Evolutionary conservation across 2,113 vertebrate genomes (phyloP).

Genomic region (Cyprinus carpio): DNA sequence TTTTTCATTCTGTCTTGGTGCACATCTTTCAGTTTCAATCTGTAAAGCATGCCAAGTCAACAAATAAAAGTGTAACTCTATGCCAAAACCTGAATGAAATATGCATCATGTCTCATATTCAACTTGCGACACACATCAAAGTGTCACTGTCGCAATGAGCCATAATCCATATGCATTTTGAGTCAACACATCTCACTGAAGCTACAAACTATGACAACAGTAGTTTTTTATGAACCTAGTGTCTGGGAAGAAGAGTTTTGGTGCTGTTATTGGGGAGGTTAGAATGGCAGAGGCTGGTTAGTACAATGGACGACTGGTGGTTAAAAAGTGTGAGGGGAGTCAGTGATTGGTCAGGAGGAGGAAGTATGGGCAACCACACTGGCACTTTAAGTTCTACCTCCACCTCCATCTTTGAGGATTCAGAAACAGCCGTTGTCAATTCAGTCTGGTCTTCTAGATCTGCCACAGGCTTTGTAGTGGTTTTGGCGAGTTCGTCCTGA

Average conservation of each 20-base stretch:
- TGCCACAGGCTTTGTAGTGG: neutral
- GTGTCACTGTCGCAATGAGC: slow-evolving; percentile 20
- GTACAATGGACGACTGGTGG: slow-evolving; percentile 45
- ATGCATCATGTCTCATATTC: slow-evolving; percentile 18
- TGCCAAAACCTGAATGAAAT: neutral
- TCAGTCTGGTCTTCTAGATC: slow-evolving; percentile 22
- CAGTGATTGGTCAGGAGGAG: slow-evolving; percentile 59
- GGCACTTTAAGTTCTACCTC: slow-evolving; percentile 71
- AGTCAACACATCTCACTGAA: neutral
- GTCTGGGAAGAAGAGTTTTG: neutral
- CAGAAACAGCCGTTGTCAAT: slow-evolving; percentile 56
- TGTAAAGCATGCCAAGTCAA: slow-evolving; percentile 19
- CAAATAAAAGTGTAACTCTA: slow-evolving; percentile 25
- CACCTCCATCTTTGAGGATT: slow-evolving; percentile 56
- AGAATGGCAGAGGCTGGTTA: slow-evolving; percentile 61
- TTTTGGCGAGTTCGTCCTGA: neutral
- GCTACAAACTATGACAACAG: neutral
- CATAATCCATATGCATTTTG: neutral
- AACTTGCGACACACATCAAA: neutral
- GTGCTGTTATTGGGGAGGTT: slow-evolving; percentile 6
- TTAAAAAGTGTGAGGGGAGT: slow-evolving; percentile 28
- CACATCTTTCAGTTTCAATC: slow-evolving; percentile 5
- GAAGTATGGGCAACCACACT: slow-evolving; percentile 43
- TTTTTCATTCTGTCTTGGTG: slow-evolving; percentile 24
- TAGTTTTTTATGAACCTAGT: neutral